A percentile compares a stretch with the other conserved stretches of the same genome.
Evolutionary conservation across 2,888 invertebrate species (phyloP).

Genomic region (Cataglyphis rosenhaueri): DNA sequence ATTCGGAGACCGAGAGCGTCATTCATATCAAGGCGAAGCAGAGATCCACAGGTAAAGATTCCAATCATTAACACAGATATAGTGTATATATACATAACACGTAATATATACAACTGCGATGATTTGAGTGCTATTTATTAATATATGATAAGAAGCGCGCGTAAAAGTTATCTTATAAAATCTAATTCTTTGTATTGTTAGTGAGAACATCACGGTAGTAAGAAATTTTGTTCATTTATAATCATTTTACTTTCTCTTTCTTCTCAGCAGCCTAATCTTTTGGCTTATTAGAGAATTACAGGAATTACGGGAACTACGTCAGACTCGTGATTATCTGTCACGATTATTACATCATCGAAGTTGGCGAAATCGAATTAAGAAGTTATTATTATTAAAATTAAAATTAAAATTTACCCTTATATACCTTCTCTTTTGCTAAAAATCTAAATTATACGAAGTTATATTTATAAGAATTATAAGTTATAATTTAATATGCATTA

Average conservation of each 20-base stretch:
- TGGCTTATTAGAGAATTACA: conserved; percentile 40
- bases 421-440: background rate
- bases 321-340: conserved; percentile 25
- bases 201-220: conserved; percentile 20
- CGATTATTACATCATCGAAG: conserved; percentile 12
- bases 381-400: background rate
- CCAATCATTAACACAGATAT: conserved; percentile 2
- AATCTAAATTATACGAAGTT: background rate
- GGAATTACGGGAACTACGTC: conserved; percentile 2
- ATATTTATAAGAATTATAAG: background rate
- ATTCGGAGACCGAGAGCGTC: conserved; percentile 94
- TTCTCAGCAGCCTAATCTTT: conserved; percentile 47
- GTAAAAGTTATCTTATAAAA: conserved; percentile 58
- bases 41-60: conserved; percentile 77
- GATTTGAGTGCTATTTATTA: conserved; percentile 26
- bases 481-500: background rate
- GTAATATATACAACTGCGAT: background rate
- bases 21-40: conserved; percentile 86
- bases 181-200: conserved; percentile 33
- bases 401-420: background rate
- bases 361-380: background rate
- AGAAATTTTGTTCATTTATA: conserved; percentile 55
- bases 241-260: conserved; percentile 62
- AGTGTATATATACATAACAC: background rate
- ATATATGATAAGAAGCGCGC: conserved; percentile 17